Conservation (phyloP, 2,797 vertebrate genomes). For the Chelonia mydas region DNA sequence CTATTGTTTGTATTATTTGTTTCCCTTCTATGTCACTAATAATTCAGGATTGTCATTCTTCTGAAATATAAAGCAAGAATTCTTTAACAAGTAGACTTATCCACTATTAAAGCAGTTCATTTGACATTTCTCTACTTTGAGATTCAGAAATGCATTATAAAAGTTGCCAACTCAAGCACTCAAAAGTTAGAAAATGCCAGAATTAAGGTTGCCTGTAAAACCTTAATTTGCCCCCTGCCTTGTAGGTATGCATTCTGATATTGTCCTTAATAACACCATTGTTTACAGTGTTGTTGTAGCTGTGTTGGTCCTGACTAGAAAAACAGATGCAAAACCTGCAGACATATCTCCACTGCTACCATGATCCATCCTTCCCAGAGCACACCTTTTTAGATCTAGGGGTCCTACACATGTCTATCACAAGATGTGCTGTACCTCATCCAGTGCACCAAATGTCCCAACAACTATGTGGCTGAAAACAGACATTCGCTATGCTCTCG, state of each 20-base stretch:
- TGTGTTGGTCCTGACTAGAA: neutral
- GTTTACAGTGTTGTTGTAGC: neutral
- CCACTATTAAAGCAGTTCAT: neutral
- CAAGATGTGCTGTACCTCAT: neutral
- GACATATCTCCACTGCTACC: neutral
- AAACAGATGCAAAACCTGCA: neutral
- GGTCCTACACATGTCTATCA: neutral
- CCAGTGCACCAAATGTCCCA: neutral
- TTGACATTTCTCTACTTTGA: conserved; percentile 3
- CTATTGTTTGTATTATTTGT: conserved; percentile 12
- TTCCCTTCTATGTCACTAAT: conserved; percentile 41
- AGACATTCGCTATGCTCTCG: neutral
- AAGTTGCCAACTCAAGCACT: neutral
- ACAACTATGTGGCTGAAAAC: neutral
- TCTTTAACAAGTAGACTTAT: conserved; percentile 36
- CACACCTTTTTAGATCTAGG: neutral
- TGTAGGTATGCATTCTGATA: neutral
- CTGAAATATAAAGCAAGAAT: conserved; percentile 47
- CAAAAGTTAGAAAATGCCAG: neutral
- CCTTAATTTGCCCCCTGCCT: neutral
- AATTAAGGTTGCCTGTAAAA: neutral
- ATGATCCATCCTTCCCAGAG: neutral
- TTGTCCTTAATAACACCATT: neutral
- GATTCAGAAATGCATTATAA: neutral
- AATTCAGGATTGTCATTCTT: conserved; percentile 43